Percentiles rank a stretch among this genome's conserved stretches.
These are phyloP conservation scores for Phaenicophaeus curvirostris DNA, from an alignment of 2,797 vertebrate species.

Conservation along the genomic window DNA sequence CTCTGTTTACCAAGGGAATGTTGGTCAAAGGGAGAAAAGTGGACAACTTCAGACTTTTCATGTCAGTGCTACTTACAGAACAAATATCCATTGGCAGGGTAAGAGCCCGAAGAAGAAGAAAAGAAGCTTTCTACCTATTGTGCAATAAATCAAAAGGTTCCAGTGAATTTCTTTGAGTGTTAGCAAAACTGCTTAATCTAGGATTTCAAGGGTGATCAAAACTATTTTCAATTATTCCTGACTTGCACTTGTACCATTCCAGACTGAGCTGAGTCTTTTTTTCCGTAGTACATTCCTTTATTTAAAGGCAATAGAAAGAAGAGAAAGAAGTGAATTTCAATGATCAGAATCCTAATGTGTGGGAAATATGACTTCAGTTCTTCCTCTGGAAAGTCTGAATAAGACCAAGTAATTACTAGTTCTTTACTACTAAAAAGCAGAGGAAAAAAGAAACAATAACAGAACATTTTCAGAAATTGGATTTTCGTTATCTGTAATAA, in stretches of 20 bases:
- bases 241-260: constrained; percentile 59
- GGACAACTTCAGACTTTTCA: constrained; percentile 59
- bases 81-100: constrained; percentile 57
- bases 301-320: constrained; percentile 45
- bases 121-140: constrained; percentile 68
- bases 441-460: constrained; percentile 26
- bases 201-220: constrained; percentile 64
- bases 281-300: constrained; percentile 16
- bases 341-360: constrained; percentile 34
- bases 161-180: constrained; percentile 50
- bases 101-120: constrained; percentile 51
- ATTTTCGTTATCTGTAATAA: constrained; percentile 49
- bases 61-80: constrained; percentile 52
- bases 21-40: constrained; percentile 50
- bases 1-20: constrained; percentile 45
- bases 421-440: constrained; percentile 45
- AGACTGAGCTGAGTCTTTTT: constrained; percentile 18
- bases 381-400: constrained; percentile 55
- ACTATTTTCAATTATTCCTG: constrained; percentile 61
- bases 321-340: constrained; percentile 55
- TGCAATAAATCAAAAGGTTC: constrained; percentile 66
- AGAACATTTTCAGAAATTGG: constrained; percentile 50
- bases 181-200: constrained; percentile 61
- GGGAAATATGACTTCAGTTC: constrained; percentile 56
- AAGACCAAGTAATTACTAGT: constrained; percentile 40